These are phyloP conservation scores for Lutjanus argentimaculatus DNA, from an alignment of 2,797 vertebrate species.

Conservation along the genomic window DNA sequence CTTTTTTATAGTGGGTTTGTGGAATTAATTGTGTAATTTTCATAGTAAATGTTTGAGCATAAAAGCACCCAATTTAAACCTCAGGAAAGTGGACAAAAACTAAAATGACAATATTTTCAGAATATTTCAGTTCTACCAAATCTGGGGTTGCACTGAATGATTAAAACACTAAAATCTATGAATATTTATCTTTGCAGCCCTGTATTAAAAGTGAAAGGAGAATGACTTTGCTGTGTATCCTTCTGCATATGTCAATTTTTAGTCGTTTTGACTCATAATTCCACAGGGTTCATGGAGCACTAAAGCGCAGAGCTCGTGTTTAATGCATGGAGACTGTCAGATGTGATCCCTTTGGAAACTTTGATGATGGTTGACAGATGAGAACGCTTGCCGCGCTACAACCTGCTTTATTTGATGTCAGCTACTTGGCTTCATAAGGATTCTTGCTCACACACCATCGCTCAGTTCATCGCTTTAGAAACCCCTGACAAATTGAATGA, in stretches of 20 bases:
- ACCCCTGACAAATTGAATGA: constrained; percentile 51
- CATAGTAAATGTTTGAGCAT: no score
- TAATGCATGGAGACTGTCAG: constrained; percentile 47
- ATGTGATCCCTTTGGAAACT: constrained; percentile 32
- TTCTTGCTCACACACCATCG: constrained; percentile 20
- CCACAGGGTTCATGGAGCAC: background rate
- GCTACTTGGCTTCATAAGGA: constrained; percentile 40
- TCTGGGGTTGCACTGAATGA: background rate
- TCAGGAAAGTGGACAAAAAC: no score
- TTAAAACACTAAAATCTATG: background rate
- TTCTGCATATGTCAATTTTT: constrained; percentile 11
- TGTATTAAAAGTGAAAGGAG: constrained; percentile 26
- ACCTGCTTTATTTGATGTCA: constrained; percentile 59
- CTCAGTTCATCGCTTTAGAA: constrained; percentile 47
- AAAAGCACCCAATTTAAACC: no score
- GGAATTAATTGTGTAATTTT: no score
- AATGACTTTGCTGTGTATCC: background rate
- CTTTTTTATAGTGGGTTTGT: no score
- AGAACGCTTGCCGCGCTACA: constrained; percentile 34
- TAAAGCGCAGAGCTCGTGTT: constrained; percentile 38
- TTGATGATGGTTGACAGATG: constrained; percentile 57
- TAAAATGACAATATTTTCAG: no score
- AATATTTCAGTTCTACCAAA: background rate
- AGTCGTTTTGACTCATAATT: constrained; percentile 12
- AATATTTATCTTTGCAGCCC: constrained; percentile 15